Evolutionary conservation across 2,797 vertebrate species (phyloP).

Genomic region (Hydrophis major): DNA sequence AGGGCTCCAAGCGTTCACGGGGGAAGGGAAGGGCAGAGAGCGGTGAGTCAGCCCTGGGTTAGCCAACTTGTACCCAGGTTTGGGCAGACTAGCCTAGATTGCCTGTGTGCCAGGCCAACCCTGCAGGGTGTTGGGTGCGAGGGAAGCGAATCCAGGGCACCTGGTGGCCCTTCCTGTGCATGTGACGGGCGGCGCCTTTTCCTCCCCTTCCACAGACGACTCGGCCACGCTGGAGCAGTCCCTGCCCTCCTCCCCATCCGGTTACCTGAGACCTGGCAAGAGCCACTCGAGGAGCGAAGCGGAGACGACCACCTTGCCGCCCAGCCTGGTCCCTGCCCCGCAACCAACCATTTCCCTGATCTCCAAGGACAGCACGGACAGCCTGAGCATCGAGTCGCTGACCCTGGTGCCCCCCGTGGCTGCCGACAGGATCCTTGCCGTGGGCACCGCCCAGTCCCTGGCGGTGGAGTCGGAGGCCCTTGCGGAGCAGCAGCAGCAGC

Average conservation of each 20-base stretch:
- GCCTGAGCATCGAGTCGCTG: slow-evolving; percentile 87
- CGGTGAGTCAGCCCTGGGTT: background rate
- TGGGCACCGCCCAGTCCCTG: slow-evolving; percentile 63
- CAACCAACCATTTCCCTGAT: slow-evolving; percentile 95
- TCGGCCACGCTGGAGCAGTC: slow-evolving; percentile 73
- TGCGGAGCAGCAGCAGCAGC: slow-evolving; percentile 7
- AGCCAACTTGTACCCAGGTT: background rate
- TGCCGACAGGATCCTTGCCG: slow-evolving; percentile 79
- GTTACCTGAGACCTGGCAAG: slow-evolving; percentile 61
- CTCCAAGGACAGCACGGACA: slow-evolving; percentile 77
- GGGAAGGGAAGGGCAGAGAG: background rate
- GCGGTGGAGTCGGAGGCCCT: slow-evolving; percentile 24
- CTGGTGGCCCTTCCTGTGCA: background rate
- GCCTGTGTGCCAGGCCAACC: background rate
- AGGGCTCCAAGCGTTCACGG: background rate
- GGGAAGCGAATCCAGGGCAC: background rate
- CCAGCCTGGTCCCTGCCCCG: slow-evolving; percentile 91
- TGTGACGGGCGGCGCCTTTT: background rate
- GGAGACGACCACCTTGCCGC: slow-evolving; percentile 77
- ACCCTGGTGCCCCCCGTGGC: slow-evolving; percentile 89
- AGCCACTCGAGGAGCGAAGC: slow-evolving; percentile 56
- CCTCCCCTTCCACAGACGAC: slow-evolving; percentile 70
- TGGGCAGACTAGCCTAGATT: background rate
- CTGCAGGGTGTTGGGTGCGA: background rate
- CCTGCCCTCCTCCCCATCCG: slow-evolving; percentile 52